Evolutionary conservation across 2,888 invertebrate species (phyloP), one percentile per base, ranked within the genome.

Genomic region (Xylota segnis): DNA sequence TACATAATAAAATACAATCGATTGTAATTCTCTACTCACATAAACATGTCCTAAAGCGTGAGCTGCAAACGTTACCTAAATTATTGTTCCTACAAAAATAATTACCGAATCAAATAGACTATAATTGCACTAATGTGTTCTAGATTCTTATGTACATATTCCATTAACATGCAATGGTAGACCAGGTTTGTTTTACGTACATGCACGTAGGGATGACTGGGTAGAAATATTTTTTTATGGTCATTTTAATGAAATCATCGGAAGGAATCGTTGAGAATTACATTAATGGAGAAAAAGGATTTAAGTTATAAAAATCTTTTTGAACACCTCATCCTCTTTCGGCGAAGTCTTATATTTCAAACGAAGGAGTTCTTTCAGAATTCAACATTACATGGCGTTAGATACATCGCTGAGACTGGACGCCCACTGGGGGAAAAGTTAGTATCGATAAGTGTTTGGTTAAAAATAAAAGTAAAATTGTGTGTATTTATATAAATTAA

Each of bases 371-470:
- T 96, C 91, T 96, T 96, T 89, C 94, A 95, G 88, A 95, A 96
- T 89, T 96, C 96, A 0, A 96, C 96, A 0, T 92, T 96, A 43
- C 96, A 96, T 90, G 96, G 96, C 14, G 95, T 97, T 0, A 94
- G 95, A 27, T 96, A 96, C 89, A 96, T 96, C 71, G 95, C 96
- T 2, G 96, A 96, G 90, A 93, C 94, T 83, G 95, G 95, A 18
- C 92, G 96, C 58, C 96, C 96, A 1, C 94, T 95, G 90, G 95
- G 95, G 90, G 96, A 97, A 93, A 96, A 95, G 96, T 96, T 89
- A 90, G 93, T 23, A 12, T 23, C 5, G 5, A 50, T 23, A 16
- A 0, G 4, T 23, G n/a, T 9, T 45, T 14, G 16, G 3, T 0
- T 23, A 3, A 10, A 10, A 23, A 9, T 9, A 23, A 12, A 23